A percentile compares a stretch with the other conserved stretches of the same genome.
phyloP scores from a whole-genome alignment of 2,797 vertebrate genomes.

The Chanos chanos region DNA sequence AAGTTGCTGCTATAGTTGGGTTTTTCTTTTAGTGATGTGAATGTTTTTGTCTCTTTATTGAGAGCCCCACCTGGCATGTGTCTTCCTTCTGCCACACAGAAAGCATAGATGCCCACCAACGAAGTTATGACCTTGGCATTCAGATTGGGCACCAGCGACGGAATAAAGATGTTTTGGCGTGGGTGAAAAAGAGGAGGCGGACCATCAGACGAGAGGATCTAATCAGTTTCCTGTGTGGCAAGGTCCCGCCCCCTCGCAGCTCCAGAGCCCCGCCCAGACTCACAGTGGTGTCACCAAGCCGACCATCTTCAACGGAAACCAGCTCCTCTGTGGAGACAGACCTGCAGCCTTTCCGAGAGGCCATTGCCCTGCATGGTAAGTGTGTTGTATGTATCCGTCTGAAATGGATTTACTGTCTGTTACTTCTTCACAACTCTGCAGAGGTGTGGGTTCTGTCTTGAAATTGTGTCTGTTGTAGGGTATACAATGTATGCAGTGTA shows the following conservation, averaged over 20 bases:
- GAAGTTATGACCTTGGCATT: constrained; percentile 94
- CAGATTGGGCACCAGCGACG: constrained; percentile 93
- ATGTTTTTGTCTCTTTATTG: constrained; percentile 7
- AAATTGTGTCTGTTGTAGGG: no score
- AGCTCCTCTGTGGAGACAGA: constrained; percentile 96
- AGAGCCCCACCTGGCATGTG: no score
- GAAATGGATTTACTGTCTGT: no score
- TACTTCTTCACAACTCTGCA: no score
- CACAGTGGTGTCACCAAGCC: constrained; percentile 90
- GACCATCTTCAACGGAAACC: constrained; percentile 87
- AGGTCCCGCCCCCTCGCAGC: constrained; percentile 91
- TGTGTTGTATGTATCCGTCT: not conserved
- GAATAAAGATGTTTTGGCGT: constrained; percentile 97
- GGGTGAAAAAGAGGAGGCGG: constrained; percentile 98
- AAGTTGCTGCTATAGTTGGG: not conserved
- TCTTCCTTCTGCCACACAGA: constrained; percentile 82
- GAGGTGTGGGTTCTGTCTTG: no score
- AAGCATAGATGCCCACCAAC: constrained; percentile 90
- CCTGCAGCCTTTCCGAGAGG: constrained; percentile 98
- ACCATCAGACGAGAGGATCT: constrained; percentile 96
- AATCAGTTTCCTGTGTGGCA: constrained; percentile 98
- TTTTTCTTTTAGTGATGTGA: not conserved
- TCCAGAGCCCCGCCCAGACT: constrained; percentile 90
- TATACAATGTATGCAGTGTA: no score
- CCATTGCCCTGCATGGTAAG: constrained; percentile 96